Conservation (phyloP, 2,113 vertebrate genomes). For the Urocynchramus pylzowi region DNA sequence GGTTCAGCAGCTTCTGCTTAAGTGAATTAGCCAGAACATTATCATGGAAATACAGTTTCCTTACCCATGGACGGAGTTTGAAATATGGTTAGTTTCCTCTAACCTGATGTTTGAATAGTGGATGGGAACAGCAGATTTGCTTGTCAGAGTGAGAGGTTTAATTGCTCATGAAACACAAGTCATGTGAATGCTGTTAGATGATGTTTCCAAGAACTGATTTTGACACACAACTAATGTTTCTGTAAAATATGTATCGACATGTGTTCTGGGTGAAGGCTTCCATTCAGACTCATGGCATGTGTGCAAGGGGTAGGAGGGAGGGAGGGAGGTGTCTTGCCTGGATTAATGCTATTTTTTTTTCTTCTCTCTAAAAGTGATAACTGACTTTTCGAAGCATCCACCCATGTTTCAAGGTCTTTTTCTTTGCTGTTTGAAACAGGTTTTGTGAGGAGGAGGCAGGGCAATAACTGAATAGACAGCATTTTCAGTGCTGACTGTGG, state of each 20-base stretch:
- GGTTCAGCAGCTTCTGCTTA: neutral
- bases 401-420: neutral
- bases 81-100: neutral
- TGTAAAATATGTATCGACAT: slow-evolving; percentile 23
- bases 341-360: neutral
- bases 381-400: neutral
- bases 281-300: neutral
- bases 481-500: neutral
- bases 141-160: neutral
- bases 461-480: neutral
- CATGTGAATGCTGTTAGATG: neutral
- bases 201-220: slow-evolving; percentile 28
- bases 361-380: neutral
- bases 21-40: neutral
- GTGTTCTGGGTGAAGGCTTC: neutral
- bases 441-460: neutral
- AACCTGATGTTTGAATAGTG: neutral
- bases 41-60: neutral
- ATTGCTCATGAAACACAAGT: slow-evolving; percentile 29
- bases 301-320: neutral
- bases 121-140: neutral
- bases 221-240: slow-evolving; percentile 16
- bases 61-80: neutral
- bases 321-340: neutral
- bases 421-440: neutral